These are phyloP conservation scores for Carposina sasakii DNA, from an alignment of 1,140 invertebrate genomes.

Conservation along the genomic window DNA sequence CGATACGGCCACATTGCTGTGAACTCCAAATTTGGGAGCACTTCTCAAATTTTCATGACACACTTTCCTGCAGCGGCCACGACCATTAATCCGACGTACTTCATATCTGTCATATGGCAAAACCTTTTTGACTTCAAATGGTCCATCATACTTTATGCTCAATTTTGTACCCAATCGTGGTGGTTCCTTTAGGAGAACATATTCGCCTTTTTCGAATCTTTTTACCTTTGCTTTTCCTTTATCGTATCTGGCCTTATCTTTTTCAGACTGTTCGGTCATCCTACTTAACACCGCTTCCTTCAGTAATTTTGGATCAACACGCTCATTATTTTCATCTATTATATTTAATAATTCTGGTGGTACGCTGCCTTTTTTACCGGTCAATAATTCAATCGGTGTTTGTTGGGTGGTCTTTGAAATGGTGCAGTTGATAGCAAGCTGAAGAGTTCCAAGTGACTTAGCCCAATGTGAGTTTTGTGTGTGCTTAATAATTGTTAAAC, in stretches of 20 bases:
- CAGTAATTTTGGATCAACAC: neutral
- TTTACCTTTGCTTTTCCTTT: neutral
- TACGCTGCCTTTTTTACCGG: neutral
- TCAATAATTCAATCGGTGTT: neutral
- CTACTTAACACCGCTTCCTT: neutral
- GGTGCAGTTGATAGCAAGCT: neutral
- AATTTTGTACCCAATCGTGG: neutral
- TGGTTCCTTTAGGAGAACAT: neutral
- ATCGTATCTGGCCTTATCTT: neutral
- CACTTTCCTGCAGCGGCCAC: neutral
- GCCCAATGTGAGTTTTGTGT: neutral
- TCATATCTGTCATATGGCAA: neutral
- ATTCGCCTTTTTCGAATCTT: neutral
- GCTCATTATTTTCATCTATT: neutral
- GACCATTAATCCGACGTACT: neutral
- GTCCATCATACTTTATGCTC: neutral
- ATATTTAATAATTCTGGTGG: neutral
- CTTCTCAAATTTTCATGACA: neutral
- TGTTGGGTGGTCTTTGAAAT: neutral
- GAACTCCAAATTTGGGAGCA: neutral
- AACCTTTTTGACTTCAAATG: neutral
- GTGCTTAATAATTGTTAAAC: neutral
- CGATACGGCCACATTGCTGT: neutral
- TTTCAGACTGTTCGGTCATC: neutral
- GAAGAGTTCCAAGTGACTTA: neutral